Conservation (phyloP, 2,797 vertebrate species). For the Tiaroga cobitis region DNA sequence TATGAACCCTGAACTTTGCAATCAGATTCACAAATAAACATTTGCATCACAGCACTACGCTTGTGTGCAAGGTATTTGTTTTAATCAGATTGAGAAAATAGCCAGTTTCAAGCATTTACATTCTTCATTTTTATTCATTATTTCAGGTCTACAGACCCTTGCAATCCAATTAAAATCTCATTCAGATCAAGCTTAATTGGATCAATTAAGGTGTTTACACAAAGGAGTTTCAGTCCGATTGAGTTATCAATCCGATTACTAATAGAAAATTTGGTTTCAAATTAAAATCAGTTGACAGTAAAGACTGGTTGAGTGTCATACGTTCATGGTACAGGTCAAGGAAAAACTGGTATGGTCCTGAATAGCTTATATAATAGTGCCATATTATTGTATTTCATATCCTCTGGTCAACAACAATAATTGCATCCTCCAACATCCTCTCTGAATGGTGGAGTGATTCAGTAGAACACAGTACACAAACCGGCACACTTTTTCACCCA, state of each 20-base stretch:
- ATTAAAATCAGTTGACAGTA: constrained; percentile 55
- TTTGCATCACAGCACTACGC: too few relatives aligned
- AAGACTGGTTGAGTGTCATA: constrained; percentile 56
- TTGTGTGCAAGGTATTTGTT: too few relatives aligned
- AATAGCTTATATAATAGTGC: background rate
- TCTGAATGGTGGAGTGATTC: background rate
- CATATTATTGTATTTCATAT: background rate
- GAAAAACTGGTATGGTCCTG: background rate
- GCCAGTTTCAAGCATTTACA: too few relatives aligned
- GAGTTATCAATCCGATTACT: too few relatives aligned
- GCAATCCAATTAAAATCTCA: background rate
- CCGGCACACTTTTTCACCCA: constrained; percentile 70
- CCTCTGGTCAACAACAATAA: background rate
- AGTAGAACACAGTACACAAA: constrained; percentile 48
- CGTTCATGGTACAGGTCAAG: constrained; percentile 22
- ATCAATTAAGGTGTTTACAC: too few relatives aligned
- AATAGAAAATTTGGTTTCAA: too few relatives aligned
- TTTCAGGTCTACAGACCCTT: background rate
- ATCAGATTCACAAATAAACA: too few relatives aligned
- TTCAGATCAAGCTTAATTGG: too few relatives aligned
- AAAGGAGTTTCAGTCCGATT: too few relatives aligned
- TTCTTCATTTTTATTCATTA: background rate
- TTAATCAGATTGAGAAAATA: too few relatives aligned
- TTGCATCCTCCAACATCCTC: background rate
- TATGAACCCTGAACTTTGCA: too few relatives aligned